Base-by-base conservation (phyloP, 2,888 invertebrate species). In the Ypsolopha scabrella region DNA sequence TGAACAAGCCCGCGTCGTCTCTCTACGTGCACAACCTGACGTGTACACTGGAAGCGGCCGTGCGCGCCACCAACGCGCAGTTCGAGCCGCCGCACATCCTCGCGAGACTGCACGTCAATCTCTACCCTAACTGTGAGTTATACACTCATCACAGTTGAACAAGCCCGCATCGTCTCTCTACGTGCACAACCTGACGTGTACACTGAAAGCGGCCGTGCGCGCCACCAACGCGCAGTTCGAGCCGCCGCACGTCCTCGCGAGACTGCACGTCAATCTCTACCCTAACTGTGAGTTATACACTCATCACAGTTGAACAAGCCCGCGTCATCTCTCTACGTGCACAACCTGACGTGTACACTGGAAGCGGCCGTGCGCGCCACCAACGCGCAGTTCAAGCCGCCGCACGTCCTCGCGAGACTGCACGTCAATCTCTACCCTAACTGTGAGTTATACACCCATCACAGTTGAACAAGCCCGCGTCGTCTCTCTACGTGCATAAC, bases 191-290 rank as follows among this genome's bases (percentile, higher is more conserved):
- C 87, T 98, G 58, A 92, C 93, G 52, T 91, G 92, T 53, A 93
- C 95, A 66, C 80, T 96, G 70, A 95, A 95, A 70, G 91, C 93
- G 34, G 95, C 95, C 8, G 90, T 96, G 63, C 89, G 97, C 60
- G 94, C 94, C 34, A 98, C 98, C 10, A 97, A 97, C 80, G 96
- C 97, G 10, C 97, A 97, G 80, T 95, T 92, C 75, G 97, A 98
- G 70, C 95, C 96, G 68, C 90, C 92, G 38, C 97, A 97, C 71
- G 95, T 98, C 48, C 88, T 98, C 10, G 92, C 93, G 61, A 88
- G 97, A 14, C 83, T 99, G 36, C 96, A 97, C 77, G 95, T 97
- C 51, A 90, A 93, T 61, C 82, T 95, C 24, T 87, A 86, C 54
- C 81, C 85, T 7, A 85, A 85, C 54, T 82, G 85, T 83, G 58